phyloP scores from a whole-genome alignment of 1,140 invertebrate genomes.

The Drosophila orena region DNA sequence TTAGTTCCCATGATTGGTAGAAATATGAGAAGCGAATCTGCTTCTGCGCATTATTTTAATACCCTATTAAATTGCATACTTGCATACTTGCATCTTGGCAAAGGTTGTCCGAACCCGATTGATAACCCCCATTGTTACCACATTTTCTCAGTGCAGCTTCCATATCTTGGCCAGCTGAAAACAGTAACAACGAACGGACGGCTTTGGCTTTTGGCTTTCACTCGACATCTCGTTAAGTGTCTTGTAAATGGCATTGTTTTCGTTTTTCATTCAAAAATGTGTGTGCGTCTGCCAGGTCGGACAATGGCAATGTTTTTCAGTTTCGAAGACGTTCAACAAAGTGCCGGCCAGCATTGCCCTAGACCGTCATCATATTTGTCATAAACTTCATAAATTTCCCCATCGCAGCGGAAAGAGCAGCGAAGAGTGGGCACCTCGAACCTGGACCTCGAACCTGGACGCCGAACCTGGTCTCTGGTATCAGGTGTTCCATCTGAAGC shows the following conservation, averaged over 20 bases:
- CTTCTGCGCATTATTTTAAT: too few species aligned
- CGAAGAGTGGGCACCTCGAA: conserved; percentile 6
- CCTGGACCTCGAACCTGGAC: conserved; percentile 22
- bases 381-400: conserved; percentile 74
- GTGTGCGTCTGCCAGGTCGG: conserved; percentile 47
- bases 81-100: background rate
- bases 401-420: conserved; percentile 8
- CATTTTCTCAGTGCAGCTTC: conserved; percentile 44
- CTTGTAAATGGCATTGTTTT: conserved; percentile 82
- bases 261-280: conserved; percentile 82
- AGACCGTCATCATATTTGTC: conserved; percentile 81
- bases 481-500: conserved; percentile 50
- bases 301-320: conserved; percentile 59
- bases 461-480: conserved; percentile 23
- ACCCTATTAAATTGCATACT: background rate
- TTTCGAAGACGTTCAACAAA: conserved; percentile 45
- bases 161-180: conserved; percentile 55
- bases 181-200: conserved; percentile 66
- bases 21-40: too few species aligned
- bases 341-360: conserved; percentile 58
- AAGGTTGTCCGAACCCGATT: background rate
- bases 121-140: background rate
- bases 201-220: conserved; percentile 72
- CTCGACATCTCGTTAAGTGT: conserved; percentile 81
- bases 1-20: too few species aligned